Evolutionary conservation across 2,888 invertebrate species (phyloP), one percentile per base, ranked within the genome.

Genomic region (Dinocampus coccinellae): DNA sequence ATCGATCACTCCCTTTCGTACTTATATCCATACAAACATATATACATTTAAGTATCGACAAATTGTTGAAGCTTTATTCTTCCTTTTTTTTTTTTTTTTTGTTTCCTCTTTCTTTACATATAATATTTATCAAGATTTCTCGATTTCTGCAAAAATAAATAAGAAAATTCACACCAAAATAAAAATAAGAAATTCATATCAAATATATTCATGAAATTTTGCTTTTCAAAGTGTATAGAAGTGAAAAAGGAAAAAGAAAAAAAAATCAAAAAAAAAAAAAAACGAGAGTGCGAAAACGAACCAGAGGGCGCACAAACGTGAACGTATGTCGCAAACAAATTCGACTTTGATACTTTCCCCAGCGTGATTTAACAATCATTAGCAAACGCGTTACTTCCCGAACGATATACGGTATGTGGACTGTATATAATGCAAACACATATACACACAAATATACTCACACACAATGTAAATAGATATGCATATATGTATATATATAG

Each of bases 281-380:
- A 7, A 36, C 20, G n/a, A 9, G 63, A 11, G 39, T 63, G 20
- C 16, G 29, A 33, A 24, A 26, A 47, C 29, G 47, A 42, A 10
- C 63, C 39, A 29, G 29, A 42, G 26, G 29, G 29, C 42, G 29
- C 6, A 29, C 26, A 47, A 29, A 29, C 33, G 13, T 33, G 36
- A 65, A 70, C 52, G 73, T 66, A 63, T 60, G 76, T 75, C 66
- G 73, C 78, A 77, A 74, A 75, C 80, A 80, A 80, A 81, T 76
- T 81, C 78, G 79, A 81, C 81, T 81, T 81, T 81, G 78, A 81
- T 81, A 80, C 80, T 80, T 79, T 77, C 72, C 75, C 53, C 67
- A 53, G 34, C 11, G 70, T 69, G 75, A 77, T 77, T 77, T 77
- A 77, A 77, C 77, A 77, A 75, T 77, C 77, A 77, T 77, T 76